Evolutionary conservation across 2,888 invertebrate species (phyloP), one percentile per base, ranked within the genome.

Genomic region (Reticulitermes lucifugus): DNA sequence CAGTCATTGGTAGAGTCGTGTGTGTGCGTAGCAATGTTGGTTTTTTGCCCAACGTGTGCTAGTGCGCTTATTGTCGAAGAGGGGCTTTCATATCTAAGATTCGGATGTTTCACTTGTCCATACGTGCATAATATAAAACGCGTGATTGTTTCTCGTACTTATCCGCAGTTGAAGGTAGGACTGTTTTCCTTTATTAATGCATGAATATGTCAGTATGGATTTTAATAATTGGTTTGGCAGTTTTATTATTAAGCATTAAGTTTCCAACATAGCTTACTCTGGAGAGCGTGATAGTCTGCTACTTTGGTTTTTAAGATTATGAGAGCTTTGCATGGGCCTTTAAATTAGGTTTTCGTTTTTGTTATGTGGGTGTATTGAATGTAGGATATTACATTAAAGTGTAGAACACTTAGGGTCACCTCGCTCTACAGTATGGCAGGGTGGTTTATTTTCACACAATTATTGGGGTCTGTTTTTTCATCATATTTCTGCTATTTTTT

Each of bases 21-120:
- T 9, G 9, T 46, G 10, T 46, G 46, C 10, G 12, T 7, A 46
- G 18, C 14, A 55, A 95, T 95, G 95, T 91, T 97, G 91, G 92
- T 95, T 89, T 98, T 98, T 91, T 98, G 98, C 90, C 97, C 97
- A 29, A 95, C 95, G 83, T 98, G 98, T 92, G 95, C 96, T 46
- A 98, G 98, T 90, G 93, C 97, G 88, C 92, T 98, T 88, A 94
- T 96, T 89, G 95, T 97, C 35, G 96, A 97, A 91, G 96, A 97
- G 91, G 95, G 94, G 46, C 90, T 93, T 0, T 91, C 92, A 77
- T 91, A 91, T 86, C 93, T 96, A 88, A 93, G 96, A 88, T 96
- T 98, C 90, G 95, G 95, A 0, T 99, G 98, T 90, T 95, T 95
- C 89, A 96, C 96, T 35, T 99, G 98, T 89, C 98, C 99, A 0